Conservation (phyloP, 1,140 invertebrate species). For the Drosophila teissieri region DNA sequence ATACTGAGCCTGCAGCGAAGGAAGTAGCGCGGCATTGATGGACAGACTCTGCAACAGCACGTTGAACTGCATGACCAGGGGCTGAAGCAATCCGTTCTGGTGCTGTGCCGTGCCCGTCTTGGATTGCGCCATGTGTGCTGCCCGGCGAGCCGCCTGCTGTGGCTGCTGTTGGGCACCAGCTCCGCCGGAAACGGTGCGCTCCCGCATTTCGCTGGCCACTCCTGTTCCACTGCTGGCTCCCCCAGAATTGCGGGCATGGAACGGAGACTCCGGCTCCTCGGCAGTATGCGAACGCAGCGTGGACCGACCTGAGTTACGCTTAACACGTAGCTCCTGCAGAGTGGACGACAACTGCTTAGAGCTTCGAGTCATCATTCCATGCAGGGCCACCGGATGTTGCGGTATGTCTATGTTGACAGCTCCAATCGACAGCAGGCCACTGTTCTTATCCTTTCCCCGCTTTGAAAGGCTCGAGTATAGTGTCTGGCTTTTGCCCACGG, state of each 20-base stretch:
- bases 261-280: constrained; percentile 88
- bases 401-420: constrained; percentile 97
- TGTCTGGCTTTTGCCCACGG: constrained; percentile 95
- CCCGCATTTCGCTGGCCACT: constrained; percentile 58
- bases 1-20: constrained; percentile 98
- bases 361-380: constrained; percentile 98
- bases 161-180: constrained; percentile 45
- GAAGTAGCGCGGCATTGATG: constrained; percentile 96
- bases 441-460: constrained; percentile 93
- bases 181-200: constrained; percentile 58
- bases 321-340: constrained; percentile 92
- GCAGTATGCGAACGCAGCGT: constrained; percentile 86
- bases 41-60: constrained; percentile 93
- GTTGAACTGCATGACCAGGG: constrained; percentile 94
- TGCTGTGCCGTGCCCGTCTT: constrained; percentile 44
- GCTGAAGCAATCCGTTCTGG: constrained; percentile 87
- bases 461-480: constrained; percentile 93
- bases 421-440: constrained; percentile 93
- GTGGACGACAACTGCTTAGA: constrained; percentile 97
- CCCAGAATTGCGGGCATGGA: constrained; percentile 82
- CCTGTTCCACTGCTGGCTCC: constrained; percentile 53
- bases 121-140: constrained; percentile 57
- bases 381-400: constrained; percentile 97
- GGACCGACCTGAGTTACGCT: constrained; percentile 90
- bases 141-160: constrained; percentile 55